These are phyloP conservation scores for Antheraea mylitta DNA, from an alignment of 1,140 invertebrate species.

Conservation along the genomic window DNA sequence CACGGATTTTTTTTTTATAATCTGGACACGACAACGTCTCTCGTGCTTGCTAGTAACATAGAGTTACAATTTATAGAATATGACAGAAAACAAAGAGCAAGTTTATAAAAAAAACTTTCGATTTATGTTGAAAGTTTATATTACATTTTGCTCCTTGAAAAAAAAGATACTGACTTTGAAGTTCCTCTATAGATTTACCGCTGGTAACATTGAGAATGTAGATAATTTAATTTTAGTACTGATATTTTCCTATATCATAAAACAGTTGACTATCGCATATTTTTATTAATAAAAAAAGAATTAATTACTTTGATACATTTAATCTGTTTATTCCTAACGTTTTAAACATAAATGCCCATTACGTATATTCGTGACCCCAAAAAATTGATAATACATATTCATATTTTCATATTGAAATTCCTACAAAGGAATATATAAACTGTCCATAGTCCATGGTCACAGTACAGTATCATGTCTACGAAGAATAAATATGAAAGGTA, in stretches of 20 bases:
- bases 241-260: not conserved
- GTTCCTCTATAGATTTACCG: not conserved
- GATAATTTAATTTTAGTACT: not conserved
- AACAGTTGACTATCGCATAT: not conserved
- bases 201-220: not conserved
- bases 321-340: not conserved
- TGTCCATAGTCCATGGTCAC: not conserved
- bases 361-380: not conserved
- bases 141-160: too few species aligned
- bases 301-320: not conserved
- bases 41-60: too few species aligned
- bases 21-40: too few species aligned
- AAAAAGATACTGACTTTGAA: not conserved
- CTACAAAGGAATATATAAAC: not conserved
- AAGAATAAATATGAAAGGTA: not conserved
- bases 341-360: not conserved
- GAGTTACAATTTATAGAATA: too few species aligned
- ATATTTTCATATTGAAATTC: not conserved
- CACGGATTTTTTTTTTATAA: too few species aligned
- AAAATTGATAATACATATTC: not conserved
- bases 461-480: not conserved
- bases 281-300: not conserved
- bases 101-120: too few species aligned
- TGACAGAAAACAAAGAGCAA: too few species aligned
- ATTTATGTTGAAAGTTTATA: too few species aligned